Evolutionary conservation across 1,140 invertebrate species (phyloP).

Genomic region (Drosophila nasuta): DNA sequence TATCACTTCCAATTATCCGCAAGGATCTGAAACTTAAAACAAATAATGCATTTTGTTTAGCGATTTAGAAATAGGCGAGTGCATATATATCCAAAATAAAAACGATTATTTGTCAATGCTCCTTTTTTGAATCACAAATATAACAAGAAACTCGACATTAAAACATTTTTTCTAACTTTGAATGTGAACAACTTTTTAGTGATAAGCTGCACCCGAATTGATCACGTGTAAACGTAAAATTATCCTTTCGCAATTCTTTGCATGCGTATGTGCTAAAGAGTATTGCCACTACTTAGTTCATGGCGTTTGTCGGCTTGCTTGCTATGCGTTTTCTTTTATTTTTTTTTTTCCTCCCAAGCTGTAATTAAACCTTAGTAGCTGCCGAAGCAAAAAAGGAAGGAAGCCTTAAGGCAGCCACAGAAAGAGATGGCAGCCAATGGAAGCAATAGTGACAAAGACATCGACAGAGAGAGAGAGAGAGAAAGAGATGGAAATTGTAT

Average conservation of each 20-base stretch:
- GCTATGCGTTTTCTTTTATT: conserved; percentile 12
- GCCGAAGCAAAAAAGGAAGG: conserved; percentile 39
- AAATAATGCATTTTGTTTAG: too few species aligned
- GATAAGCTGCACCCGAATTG: neutral
- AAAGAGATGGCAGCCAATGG: neutral
- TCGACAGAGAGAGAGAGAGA: neutral
- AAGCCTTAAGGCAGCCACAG: conserved; percentile 53
- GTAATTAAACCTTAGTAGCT: conserved; percentile 75
- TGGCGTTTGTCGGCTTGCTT: conserved; percentile 14
- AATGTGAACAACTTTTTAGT: too few species aligned
- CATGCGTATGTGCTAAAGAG: conserved; percentile 50
- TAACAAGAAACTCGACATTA: too few species aligned
- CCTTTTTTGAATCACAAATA: too few species aligned
- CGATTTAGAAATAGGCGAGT: too few species aligned
- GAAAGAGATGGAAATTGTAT: neutral
- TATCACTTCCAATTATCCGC: too few species aligned
- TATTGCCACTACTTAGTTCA: conserved; percentile 38
- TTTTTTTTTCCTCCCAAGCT: conserved; percentile 30
- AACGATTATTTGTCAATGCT: too few species aligned
- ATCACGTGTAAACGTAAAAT: neutral
- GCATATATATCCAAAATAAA: too few species aligned
- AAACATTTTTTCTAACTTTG: too few species aligned
- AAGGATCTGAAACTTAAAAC: too few species aligned
- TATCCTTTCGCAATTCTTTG: conserved; percentile 25
- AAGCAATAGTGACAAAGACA: neutral